Evolutionary conservation across 2,113 vertebrate species (phyloP).

Genomic region (Myotis yumanensis): DNA sequence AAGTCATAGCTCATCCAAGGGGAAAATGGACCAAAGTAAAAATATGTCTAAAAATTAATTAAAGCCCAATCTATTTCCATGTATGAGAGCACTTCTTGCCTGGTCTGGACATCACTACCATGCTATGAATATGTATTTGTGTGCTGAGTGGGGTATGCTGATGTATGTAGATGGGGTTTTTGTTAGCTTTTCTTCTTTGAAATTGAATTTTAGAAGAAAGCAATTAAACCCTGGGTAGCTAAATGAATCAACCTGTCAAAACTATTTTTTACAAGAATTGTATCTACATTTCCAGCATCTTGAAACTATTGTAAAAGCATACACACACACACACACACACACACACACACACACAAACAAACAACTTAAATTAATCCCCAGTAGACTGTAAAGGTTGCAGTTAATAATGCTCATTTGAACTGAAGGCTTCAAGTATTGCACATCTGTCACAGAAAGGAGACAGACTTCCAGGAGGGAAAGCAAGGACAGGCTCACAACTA

Average conservation of each 20-base stretch:
- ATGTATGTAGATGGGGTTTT: background rate
- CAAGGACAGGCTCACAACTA: conserved; percentile 54
- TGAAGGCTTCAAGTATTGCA: conserved; percentile 71
- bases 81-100: conserved; percentile 48
- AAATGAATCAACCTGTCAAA: conserved; percentile 84
- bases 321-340: background rate
- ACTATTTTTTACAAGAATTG: conserved; percentile 73
- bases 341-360: background rate
- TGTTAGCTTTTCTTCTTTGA: conserved; percentile 62
- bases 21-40: background rate
- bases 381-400: conserved; percentile 75
- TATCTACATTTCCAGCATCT: conserved; percentile 80
- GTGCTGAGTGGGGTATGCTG: background rate
- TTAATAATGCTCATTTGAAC: conserved; percentile 80
- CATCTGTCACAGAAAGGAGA: conserved; percentile 79
- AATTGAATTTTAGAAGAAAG: conserved; percentile 79
- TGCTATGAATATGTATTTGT: background rate
- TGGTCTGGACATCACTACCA: conserved; percentile 32
- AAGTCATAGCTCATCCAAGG: background rate
- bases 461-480: conserved; percentile 48
- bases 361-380: conserved; percentile 79
- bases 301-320: conserved; percentile 80
- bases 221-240: conserved; percentile 77
- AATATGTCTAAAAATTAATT: conserved; percentile 5
- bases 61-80: conserved; percentile 25